These are phyloP conservation scores for Parnassius smintheus DNA, from an alignment of 2,888 invertebrate species.

Conservation along the genomic window DNA sequence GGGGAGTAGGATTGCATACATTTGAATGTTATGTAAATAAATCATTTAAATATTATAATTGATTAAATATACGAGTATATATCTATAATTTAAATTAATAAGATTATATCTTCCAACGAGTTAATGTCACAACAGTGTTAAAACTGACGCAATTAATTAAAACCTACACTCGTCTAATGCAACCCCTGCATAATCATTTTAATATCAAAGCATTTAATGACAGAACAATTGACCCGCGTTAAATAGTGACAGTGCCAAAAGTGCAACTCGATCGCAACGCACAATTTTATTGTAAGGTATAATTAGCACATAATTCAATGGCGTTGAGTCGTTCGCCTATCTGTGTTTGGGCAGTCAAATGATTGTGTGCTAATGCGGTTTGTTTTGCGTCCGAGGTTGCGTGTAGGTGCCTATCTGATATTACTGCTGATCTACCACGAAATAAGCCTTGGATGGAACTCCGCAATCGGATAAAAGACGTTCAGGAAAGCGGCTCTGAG, in stretches of 20 bases:
- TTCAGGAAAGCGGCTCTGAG: too few relatives aligned
- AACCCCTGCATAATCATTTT: neutral
- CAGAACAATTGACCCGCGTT: neutral
- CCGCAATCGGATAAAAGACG: too few relatives aligned
- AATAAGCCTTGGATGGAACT: too few relatives aligned
- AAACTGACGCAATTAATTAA: neutral
- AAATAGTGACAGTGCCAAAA: neutral
- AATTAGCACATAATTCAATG: slow-evolving; percentile 25
- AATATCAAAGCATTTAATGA: neutral
- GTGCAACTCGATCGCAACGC: neutral
- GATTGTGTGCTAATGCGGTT: slow-evolving; percentile 41
- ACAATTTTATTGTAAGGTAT: neutral
- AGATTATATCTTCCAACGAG: neutral
- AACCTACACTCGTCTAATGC: neutral
- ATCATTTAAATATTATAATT: too few relatives aligned
- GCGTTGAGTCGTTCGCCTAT: slow-evolving; percentile 24
- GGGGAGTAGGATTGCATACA: too few relatives aligned
- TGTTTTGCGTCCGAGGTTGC: slow-evolving; percentile 23
- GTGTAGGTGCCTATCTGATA: slow-evolving; percentile 21
- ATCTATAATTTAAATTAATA: too few relatives aligned
- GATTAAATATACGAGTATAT: too few relatives aligned
- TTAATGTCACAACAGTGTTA: neutral
- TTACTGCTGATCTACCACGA: neutral
- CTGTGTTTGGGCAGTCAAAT: slow-evolving; percentile 29
- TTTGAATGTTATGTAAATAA: too few relatives aligned